Conservation (phyloP, 2,888 invertebrate species). For the Girardia tigrina region DNA sequence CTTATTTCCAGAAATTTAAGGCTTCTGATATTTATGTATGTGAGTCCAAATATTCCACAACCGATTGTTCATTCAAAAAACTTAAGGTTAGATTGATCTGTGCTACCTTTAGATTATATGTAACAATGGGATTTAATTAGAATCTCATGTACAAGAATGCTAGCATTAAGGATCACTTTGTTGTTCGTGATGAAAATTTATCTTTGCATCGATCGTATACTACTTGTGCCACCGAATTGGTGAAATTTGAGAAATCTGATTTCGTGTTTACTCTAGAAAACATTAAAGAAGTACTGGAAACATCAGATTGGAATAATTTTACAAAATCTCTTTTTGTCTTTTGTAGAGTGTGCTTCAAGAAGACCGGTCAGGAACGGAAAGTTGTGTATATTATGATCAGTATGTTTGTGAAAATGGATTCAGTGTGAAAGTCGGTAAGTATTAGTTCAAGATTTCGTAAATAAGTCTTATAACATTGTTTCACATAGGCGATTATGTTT, state of each 20-base stretch:
- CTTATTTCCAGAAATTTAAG: slow-evolving; percentile 57
- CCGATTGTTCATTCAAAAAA: slow-evolving; percentile 75
- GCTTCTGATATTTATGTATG: slow-evolving; percentile 91
- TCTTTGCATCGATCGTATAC: background rate
- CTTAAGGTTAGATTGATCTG: slow-evolving; percentile 54
- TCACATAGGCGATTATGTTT: slow-evolving; percentile 67
- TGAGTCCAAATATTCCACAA: slow-evolving; percentile 74
- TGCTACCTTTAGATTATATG: background rate
- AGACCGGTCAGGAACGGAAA: slow-evolving; percentile 34
- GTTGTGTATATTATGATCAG: slow-evolving; percentile 67
- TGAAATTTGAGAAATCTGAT: background rate
- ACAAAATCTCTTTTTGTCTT: no score
- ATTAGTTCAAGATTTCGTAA: background rate
- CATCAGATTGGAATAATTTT: no score
- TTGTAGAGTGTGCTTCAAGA: slow-evolving; percentile 31
- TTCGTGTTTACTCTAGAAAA: background rate
- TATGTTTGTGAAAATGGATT: slow-evolving; percentile 61
- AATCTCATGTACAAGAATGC: background rate
- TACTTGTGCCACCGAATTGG: background rate
- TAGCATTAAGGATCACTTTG: background rate
- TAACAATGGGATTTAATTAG: background rate
- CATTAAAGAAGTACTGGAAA: slow-evolving; percentile 2
- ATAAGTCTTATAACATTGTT: background rate
- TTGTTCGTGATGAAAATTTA: background rate
- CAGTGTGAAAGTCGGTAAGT: slow-evolving; percentile 50